Base-by-base conservation (phyloP, 2,888 invertebrate genomes). In the Dyspetes luteomarginatus region DNA sequence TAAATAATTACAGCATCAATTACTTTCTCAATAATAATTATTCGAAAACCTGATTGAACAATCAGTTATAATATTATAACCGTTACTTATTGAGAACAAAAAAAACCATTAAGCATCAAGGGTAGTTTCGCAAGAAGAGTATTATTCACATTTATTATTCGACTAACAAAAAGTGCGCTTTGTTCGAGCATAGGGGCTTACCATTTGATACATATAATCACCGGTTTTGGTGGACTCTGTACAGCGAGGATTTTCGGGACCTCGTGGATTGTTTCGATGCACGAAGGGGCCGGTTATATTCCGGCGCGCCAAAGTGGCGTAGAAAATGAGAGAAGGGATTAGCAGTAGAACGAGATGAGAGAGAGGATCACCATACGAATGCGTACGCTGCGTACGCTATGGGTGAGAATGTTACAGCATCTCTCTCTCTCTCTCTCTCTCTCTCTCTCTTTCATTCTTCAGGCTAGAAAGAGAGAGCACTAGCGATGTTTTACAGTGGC, bases 271-370 rank as follows among this genome's bases (percentile, higher is more conserved):
- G 60, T n/a, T 62, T 36, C 19, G 17, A 79, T 43, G 65, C 26
- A 7, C 50, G 52, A 26, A 58, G 69, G 24, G 48, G 55, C 52
- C 50, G 67, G 78, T 67, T 60, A 19, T 30, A 55, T 55, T 55
- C 55, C 41, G 43, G 24, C 43, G 19, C 7, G 7, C 56, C 41
- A 17, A 36, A 48, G 72, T 26, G 45, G 19, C 69, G 64, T 69
- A 36, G 67, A 71, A 68, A 65, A 69, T 45, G 48, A 41, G 67
- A 67, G 67, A 71, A 60, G 36, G 68, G 19, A 48, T 3, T 22
- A 52, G 24, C 56, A 55, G 26, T 26, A 56, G 55, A 43, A 24
- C 24, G 26, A 12, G 19, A 72, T 15, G 1, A 48, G 2, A 2
- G 36, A 36, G 45, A 45, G 45, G 52, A 26, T 60, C 36, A 72